Base-by-base conservation (phyloP, 2,888 invertebrate species). In the Drosophila greeni region DNA sequence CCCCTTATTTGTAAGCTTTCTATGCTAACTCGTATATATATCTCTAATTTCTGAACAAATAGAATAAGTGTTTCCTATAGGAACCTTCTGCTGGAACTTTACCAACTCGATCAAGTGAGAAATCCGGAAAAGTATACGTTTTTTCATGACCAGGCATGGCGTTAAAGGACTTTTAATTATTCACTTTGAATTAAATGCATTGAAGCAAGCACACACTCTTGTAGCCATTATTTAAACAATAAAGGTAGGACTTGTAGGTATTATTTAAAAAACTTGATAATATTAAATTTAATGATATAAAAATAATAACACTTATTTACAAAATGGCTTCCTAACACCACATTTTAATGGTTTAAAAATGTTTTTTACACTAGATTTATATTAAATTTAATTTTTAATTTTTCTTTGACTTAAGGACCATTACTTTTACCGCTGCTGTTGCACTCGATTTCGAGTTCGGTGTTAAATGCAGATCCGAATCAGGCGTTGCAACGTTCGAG, bases 151-250 rank as follows among this genome's bases (percentile, higher is more conserved):
- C 60, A 60, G 61, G 37, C 45, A n/a, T 14, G 8, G 14, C 23
- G 42, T 55, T 43, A 40, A 40, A 34, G 65, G 55, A 42, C 36
- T 65, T 83, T 70, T 58, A 81, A 77, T 78, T 83, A 81, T 83
- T 81, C 75, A 83, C 65, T 64, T 74, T 81, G 72, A 77, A 75
- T 75, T 70, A 78, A 81, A 74, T 81, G 82, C 78, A 68, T 60
- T 34, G 45, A 40, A 69, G 69, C 61, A 53, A 48, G 59, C 49
- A 61, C 8, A 54, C 36, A 39, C 42, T 57, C 24, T 24, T 18
- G 29, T 8, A 18, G 45, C 14, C 18, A 45, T 23, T 33, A 43
- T 26, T 42, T 39, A 43, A 9, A 66, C 31, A 45, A n/a, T 16
- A 33, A 20, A 23, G 33, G 11, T 16, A 12, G 12, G n/a, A 29